These are phyloP conservation scores for Oscheius sp. DNA, from an alignment of 2,888 invertebrate genomes.

Conservation along the genomic window DNA sequence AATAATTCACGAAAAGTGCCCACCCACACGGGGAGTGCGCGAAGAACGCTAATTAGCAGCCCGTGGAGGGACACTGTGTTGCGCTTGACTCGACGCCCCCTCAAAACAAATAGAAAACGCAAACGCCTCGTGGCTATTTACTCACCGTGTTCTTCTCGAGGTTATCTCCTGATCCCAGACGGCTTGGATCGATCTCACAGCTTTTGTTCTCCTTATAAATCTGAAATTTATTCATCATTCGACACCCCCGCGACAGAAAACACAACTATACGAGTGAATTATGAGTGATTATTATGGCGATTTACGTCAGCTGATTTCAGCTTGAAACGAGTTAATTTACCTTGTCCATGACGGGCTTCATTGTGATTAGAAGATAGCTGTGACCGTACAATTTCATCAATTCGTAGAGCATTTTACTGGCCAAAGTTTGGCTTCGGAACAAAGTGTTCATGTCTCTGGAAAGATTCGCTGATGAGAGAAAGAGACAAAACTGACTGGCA, in stretches of 20 bases:
- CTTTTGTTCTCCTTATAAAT: conserved; percentile 66
- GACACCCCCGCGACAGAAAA: background rate
- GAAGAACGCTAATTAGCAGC: conserved; percentile 8
- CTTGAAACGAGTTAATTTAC: conserved; percentile 46
- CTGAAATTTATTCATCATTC: conserved; percentile 35
- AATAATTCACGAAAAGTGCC: conserved; percentile 19
- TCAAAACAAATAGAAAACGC: conserved; percentile 16
- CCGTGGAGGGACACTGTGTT: background rate
- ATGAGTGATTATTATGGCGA: too few relatives aligned
- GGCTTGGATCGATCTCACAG: conserved; percentile 68
- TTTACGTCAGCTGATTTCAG: too few relatives aligned
- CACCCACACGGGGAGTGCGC: background rate
- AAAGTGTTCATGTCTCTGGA: conserved; percentile 67
- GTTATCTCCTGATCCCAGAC: conserved; percentile 44
- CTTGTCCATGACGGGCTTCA: conserved; percentile 67
- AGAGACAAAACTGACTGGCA: conserved; percentile 68
- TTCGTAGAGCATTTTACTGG: conserved; percentile 67
- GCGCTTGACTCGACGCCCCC: conserved; percentile 17
- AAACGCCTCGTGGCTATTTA: conserved; percentile 17
- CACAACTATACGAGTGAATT: too few relatives aligned
- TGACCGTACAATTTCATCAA: conserved; percentile 67
- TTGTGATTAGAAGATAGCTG: conserved; percentile 61
- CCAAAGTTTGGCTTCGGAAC: conserved; percentile 67
- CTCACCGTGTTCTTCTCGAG: conserved; percentile 55
- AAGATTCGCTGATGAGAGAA: background rate